Base-by-base conservation (phyloP, 2,888 invertebrate genomes). In the Hecatera dysodea region DNA sequence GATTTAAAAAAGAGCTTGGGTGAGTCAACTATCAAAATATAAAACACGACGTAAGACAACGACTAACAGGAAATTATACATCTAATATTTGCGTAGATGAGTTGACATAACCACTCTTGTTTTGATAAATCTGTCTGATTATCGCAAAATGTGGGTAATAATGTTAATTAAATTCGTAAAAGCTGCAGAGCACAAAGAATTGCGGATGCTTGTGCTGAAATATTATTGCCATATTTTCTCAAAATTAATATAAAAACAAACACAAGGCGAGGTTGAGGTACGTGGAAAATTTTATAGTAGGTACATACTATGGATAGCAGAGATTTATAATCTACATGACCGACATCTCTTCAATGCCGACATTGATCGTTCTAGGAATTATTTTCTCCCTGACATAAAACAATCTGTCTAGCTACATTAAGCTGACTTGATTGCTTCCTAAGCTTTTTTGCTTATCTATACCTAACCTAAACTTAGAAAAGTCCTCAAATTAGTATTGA, bases 11-110 rank as follows among this genome's bases (percentile, higher is more conserved):
- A 24, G 64, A 81, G 75, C 72, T 71, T 64, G 62, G 50, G 77
- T 89, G 88, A 88, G 70, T 86, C 84, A 85, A 76, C 80, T 77
- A 62, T 62, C 66, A 74, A 75, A 78, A 77, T 84, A 83, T 80
- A 80, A 76, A 70, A 72, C 66, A 22, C 79, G 74, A 65, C 67
- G 71, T 70, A 72, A 82, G 64, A 68, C 12, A 27, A 48, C 22
- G 39, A 61, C 52, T 29, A 67, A 59, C 73, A 76, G 72, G 76
- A 81, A 67, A 73, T 75, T 77, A 67, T 63, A 68, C 44, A 53
- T 61, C 50, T 67, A 62, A 63, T 77, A 64, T 67, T 68, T 79
- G 46, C 46, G 55, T 57, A 44, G 52, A 70, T 64, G n/a, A 46
- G 52, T 68, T 60, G 55, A 74, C 55, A 61, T 74, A 78, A 66